Base-by-base conservation (phyloP, 2,113 vertebrate genomes). In the Erythrolamprus reginae region DNA sequence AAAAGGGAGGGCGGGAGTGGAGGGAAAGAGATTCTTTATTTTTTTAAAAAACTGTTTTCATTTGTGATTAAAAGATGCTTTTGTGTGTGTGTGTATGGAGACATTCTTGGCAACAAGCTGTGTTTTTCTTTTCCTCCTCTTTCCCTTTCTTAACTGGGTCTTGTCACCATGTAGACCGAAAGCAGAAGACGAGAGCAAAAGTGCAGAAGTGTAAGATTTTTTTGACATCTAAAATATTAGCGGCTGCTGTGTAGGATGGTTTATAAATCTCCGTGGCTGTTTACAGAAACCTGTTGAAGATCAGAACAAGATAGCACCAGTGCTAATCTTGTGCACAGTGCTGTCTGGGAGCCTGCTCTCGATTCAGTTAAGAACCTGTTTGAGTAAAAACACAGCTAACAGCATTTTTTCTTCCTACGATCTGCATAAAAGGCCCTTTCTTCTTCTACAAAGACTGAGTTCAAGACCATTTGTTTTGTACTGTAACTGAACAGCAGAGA, bases 81-180 rank as follows among this genome's bases (percentile, higher is more conserved):
- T 93, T 95, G n/a, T n/a, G 33, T 93, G 94, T 93, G 28, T 61
- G 8, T 65, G 12, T n/a, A 15, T 65, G 93, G 94, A 95, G 94
- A 92, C 95, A 95, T 95, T 95, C 95, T 95, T 96, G 96, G 95
- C 96, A 94, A 61, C 89, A 88, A 91, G 90, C 45, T 88, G 92
- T 58, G 88, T 21, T 95, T 91, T 96, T 95, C 95, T 92, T 91
- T 92, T 96, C 23, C 95, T 95, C 93, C 95, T 95, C 94, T 88
- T 92, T 96, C 48, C 95, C 94, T 93, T 95, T 95, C 94, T 96
- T 94, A 93, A 86, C 92, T 96, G 94, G 95, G 93, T 95, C 94
- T 95, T 95, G 93, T 93, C 94, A 92, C 8, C 90, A 91, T 90
- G 92, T 92, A 93, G 94, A 94, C 93, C 93, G 33, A 48, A 33